Evolutionary conservation across 2,797 vertebrate species (phyloP).

Genomic region (Sphenodon punctatus): DNA sequence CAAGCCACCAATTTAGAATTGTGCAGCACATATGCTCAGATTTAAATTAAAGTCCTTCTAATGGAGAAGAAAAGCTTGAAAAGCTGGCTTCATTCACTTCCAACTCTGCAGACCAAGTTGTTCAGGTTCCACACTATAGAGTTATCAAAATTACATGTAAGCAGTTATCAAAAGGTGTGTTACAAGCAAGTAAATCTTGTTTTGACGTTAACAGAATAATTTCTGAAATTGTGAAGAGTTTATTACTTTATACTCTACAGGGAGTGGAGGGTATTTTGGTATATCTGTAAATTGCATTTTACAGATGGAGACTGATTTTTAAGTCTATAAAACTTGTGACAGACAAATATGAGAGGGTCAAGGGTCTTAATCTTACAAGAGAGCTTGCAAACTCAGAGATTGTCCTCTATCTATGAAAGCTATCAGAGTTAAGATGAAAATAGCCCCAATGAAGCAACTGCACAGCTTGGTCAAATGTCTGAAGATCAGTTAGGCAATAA

Average conservation of each 20-base stretch:
- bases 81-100: not conserved
- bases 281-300: too few relatives aligned
- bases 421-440: not conserved
- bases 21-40: too few relatives aligned
- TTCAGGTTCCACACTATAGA: too few relatives aligned
- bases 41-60: not conserved
- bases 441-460: not conserved
- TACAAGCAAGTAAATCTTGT: not conserved
- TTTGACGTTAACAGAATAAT: not conserved
- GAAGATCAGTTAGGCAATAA: not conserved
- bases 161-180: not conserved
- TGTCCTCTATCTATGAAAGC: not conserved
- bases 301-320: not conserved
- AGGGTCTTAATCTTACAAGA: not conserved
- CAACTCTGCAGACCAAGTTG: too few relatives aligned
- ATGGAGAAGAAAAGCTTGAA: not conserved
- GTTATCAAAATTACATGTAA: too few relatives aligned
- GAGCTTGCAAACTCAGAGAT: not conserved
- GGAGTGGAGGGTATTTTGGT: not conserved
- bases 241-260: not conserved
- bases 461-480: not conserved
- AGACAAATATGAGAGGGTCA: not conserved
- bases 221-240: not conserved
- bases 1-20: too few relatives aligned
- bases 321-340: not conserved